A percentile compares a stretch with the other conserved stretches of the same genome.
Conservation (phyloP, 1,140 invertebrate genomes). For the Battus philenor region DNA sequence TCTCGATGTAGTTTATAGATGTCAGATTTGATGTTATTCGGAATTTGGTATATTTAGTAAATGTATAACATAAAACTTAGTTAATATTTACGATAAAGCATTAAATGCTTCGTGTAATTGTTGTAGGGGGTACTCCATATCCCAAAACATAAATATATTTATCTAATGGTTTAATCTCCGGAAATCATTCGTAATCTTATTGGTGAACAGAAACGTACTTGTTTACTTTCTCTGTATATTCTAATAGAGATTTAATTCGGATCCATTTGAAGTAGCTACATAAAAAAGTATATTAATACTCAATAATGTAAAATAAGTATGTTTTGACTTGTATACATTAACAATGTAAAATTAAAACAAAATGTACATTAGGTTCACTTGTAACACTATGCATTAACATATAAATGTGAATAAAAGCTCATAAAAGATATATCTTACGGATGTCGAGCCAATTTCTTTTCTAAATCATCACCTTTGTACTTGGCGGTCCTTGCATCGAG, state of each 20-base stretch:
- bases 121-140: conserved; percentile 43
- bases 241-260: conserved; percentile 48
- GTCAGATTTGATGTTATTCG: conserved; percentile 64
- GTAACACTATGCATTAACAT: conserved; percentile 62
- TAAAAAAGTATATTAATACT: conserved; percentile 69
- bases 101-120: conserved; percentile 58
- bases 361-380: conserved; percentile 66
- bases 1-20: conserved; percentile 62
- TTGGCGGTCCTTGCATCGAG: conserved; percentile 67
- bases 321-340: conserved; percentile 75
- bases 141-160: conserved; percentile 36
- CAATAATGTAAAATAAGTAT: conserved; percentile 69
- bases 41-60: conserved; percentile 60
- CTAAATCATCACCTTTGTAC: conserved; percentile 53
- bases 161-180: conserved; percentile 34
- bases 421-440: conserved; percentile 53
- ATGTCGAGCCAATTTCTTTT: conserved; percentile 59
- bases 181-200: conserved; percentile 25
- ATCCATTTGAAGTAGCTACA: conserved; percentile 69
- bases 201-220: conserved; percentile 37
- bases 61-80: conserved; percentile 61
- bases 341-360: conserved; percentile 62
- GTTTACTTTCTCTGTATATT: conserved; percentile 40
- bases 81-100: conserved; percentile 54
- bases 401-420: conserved; percentile 74